Evolutionary conservation across 2,113 vertebrate species (phyloP), one percentile per base, ranked within the genome.

Genomic region (Psettodes erumei): DNA sequence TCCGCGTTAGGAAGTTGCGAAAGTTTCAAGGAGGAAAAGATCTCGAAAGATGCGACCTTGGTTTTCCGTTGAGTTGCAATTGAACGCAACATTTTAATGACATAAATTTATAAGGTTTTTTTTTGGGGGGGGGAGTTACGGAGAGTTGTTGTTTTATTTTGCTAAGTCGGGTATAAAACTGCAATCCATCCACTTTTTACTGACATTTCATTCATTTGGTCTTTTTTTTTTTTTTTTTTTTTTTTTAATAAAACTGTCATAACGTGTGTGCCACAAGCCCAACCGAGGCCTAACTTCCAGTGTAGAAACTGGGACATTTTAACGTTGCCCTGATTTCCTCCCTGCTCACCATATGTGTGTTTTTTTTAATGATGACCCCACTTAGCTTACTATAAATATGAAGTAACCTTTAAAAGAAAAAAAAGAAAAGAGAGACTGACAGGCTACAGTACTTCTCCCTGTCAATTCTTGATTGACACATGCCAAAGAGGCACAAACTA

Each of bases 401-500:
- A 56, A 66, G 16, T 40, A 58, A 54, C 23, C 81, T 91, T 94
- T 37, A 4, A 2, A 58, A n/a, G n/a, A n/a, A n/a, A n/a, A n/a
- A n/a, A n/a, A n/a, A n/a, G n/a, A n/a, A n/a, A n/a, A n/a, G n/a
- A n/a, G n/a, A n/a, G n/a, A n/a, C n/a, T n/a, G n/a, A n/a, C n/a
- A n/a, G n/a, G n/a, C n/a, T n/a, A 19, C 6, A 4, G 7, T 56
- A 11, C 11, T 6, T 25, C 5, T 61, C 10, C 3, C 90, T 95
- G 94, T 19, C 8, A 13, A 94, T 95, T 93, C 92, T 94, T 5
- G 19, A 42, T 8, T 25, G 1, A 54, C 47, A 45, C 43, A 48
- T 3, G 7, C 1, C 35, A 66, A 67, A 63, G 5, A 66, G 6
- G 19, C 28, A 58, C 25, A 37, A 9, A 12, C 8, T 27, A 58